A percentile compares a stretch with the other conserved stretches of the same genome.
Evolutionary conservation across 2,113 vertebrate genomes (phyloP).

Genomic region (Vidua chalybeata): DNA sequence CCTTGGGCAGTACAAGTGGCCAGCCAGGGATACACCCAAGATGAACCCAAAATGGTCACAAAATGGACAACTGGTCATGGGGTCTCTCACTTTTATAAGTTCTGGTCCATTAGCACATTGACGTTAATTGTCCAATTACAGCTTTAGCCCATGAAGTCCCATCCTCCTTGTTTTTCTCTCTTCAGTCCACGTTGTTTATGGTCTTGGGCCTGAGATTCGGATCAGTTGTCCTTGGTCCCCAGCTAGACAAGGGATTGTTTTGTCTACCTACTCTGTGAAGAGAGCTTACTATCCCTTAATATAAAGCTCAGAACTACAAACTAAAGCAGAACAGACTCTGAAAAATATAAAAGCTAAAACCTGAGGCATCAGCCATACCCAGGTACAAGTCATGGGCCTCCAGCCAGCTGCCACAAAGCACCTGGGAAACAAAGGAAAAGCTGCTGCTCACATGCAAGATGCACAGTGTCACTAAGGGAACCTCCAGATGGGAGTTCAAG

Average conservation of each 20-base stretch:
- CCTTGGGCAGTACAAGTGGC: not conserved
- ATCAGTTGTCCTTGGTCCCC: not conserved
- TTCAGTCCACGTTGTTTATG: not conserved
- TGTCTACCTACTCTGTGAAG: not conserved
- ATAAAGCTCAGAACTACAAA: not conserved
- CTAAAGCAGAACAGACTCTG: not conserved
- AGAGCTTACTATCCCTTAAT: not conserved
- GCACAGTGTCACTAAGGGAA: not conserved
- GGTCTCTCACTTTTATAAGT: not conserved
- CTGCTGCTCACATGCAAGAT: fast-evolving
- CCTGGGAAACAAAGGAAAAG: not conserved
- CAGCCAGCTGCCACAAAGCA: not conserved
- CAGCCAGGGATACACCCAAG: not conserved
- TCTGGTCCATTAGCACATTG: not conserved
- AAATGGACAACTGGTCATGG: fast-evolving
- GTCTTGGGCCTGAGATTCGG: not conserved
- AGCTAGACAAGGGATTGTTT: not conserved
- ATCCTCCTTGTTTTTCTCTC: not conserved
- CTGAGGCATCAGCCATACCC: not conserved
- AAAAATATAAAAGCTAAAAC: not conserved
- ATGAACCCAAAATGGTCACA: not conserved
- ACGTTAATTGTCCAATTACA: not conserved
- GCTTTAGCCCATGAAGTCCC: not conserved
- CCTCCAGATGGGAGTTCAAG: not conserved
- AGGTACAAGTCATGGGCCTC: not conserved